A percentile compares a stretch with the other conserved stretches of the same genome.
Conservation (phyloP, 2,113 vertebrate genomes). For the Callipepla californica region DNA sequence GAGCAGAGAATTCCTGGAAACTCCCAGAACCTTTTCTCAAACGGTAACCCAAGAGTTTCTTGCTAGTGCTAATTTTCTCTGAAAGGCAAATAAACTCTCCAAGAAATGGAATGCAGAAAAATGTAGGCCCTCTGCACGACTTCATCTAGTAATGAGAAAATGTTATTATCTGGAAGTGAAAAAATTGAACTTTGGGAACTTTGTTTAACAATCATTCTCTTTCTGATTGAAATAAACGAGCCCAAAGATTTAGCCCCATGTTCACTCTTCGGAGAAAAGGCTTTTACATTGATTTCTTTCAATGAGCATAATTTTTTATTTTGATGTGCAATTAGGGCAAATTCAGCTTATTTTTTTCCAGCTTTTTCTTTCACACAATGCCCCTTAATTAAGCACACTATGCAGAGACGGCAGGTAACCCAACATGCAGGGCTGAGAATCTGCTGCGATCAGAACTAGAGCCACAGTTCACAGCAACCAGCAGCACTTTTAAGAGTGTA, state of each 20-base stretch:
- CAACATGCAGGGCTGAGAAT: not conserved
- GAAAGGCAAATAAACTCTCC: conserved; percentile 13
- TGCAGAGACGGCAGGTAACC: conserved; percentile 45
- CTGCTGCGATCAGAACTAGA: conserved; percentile 33
- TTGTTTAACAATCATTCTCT: conserved; percentile 67
- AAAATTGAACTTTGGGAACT: conserved; percentile 64
- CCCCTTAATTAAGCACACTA: conserved; percentile 18
- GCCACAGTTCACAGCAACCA: not conserved
- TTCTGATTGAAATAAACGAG: conserved; percentile 70
- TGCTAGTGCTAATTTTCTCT: not conserved
- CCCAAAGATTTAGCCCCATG: conserved; percentile 46
- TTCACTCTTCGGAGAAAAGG: conserved; percentile 41
- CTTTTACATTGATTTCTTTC: conserved; percentile 65
- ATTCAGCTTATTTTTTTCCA: conserved; percentile 49
- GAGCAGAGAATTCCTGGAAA: not conserved
- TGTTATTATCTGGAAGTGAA: conserved; percentile 55
- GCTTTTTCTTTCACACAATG: conserved; percentile 53
- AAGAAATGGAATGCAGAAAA: not conserved
- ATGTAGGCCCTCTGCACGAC: not conserved
- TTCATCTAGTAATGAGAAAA: conserved; percentile 25
- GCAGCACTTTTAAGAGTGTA: not conserved
- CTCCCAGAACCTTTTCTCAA: not conserved
- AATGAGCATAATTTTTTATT: conserved; percentile 72
- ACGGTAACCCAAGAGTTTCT: not conserved
- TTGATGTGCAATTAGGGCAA: conserved; percentile 72